These are phyloP conservation scores for Plagodis dolabraria DNA, from an alignment of 2,888 invertebrate species.

Conservation along the genomic window DNA sequence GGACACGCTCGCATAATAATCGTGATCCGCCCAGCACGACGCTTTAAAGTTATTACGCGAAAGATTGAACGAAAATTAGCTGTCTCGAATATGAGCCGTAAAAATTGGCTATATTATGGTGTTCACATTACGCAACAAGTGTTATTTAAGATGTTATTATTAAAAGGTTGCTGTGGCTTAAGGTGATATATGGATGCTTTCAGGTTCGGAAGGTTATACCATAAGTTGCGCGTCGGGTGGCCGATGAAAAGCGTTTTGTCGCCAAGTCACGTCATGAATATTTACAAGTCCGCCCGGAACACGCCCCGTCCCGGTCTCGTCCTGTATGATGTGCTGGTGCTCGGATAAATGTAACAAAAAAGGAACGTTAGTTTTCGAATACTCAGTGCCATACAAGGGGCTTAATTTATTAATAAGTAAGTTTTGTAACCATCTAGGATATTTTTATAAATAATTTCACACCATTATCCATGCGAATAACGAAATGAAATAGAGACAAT, in stretches of 20 bases:
- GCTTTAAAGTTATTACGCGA: constrained; percentile 66
- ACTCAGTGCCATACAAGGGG: constrained; percentile 6
- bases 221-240: constrained; percentile 78
- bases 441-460: too few relatives aligned
- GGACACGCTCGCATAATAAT: constrained; percentile 65
- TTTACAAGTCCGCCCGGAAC: constrained; percentile 59
- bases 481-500: too few relatives aligned
- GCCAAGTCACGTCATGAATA: constrained; percentile 71
- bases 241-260: constrained; percentile 74
- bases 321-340: constrained; percentile 22
- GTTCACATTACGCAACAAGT: constrained; percentile 46
- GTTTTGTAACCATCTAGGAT: too few relatives aligned
- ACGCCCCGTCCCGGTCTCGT: constrained; percentile 52
- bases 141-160: too few relatives aligned
- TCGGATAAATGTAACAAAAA: constrained; percentile 40
- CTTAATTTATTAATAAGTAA: too few relatives aligned
- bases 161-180: constrained; percentile 38
- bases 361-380: constrained; percentile 25
- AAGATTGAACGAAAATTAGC: constrained; percentile 69
- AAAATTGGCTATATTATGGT: constrained; percentile 55
- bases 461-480: too few relatives aligned
- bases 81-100: constrained; percentile 60
- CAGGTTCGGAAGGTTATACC: constrained; percentile 52
- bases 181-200: constrained; percentile 52
- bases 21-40: constrained; percentile 73